These are phyloP conservation scores for Polylopha cassiicola DNA, from an alignment of 2,888 invertebrate species.

Conservation along the genomic window DNA sequence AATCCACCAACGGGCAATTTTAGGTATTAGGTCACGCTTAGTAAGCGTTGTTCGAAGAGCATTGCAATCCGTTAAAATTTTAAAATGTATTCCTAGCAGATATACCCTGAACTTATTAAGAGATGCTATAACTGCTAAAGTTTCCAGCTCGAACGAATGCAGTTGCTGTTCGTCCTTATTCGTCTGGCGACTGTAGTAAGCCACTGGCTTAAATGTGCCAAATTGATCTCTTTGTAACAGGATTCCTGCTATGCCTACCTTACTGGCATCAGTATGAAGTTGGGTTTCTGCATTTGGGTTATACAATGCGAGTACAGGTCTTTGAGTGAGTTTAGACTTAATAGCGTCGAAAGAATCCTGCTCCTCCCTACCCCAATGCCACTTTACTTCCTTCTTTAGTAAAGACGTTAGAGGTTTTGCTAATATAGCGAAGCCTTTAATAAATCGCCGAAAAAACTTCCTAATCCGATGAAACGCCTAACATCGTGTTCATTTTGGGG, in stretches of 20 bases:
- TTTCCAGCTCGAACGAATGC: not conserved
- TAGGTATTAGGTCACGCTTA: too few species aligned
- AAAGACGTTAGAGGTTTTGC: constrained; percentile 24
- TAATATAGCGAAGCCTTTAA: constrained; percentile 20
- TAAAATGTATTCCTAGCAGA: not conserved
- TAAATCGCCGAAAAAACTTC: constrained; percentile 20
- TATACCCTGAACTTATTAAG: not conserved
- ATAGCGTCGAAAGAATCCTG: constrained; percentile 25
- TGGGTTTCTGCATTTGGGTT: not conserved
- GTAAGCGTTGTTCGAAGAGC: not conserved
- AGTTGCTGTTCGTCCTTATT: not conserved
- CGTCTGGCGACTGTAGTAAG: too few species aligned
- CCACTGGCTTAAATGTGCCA: too few species aligned
- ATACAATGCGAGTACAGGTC: constrained; percentile 23
- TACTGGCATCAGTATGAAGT: not conserved
- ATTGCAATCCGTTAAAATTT: not conserved
- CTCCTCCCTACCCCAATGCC: constrained; percentile 26
- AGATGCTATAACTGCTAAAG: not conserved
- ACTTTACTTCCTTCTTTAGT: constrained; percentile 23
- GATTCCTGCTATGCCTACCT: constrained; percentile 14
- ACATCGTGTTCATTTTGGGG: constrained; percentile 22
- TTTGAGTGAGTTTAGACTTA: constrained; percentile 24
- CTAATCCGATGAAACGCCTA: constrained; percentile 16
- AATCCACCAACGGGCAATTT: too few species aligned
- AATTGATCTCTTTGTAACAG: too few species aligned